Evolutionary conservation across 2,888 invertebrate species (phyloP).

Genomic region (Idaea straminata): DNA sequence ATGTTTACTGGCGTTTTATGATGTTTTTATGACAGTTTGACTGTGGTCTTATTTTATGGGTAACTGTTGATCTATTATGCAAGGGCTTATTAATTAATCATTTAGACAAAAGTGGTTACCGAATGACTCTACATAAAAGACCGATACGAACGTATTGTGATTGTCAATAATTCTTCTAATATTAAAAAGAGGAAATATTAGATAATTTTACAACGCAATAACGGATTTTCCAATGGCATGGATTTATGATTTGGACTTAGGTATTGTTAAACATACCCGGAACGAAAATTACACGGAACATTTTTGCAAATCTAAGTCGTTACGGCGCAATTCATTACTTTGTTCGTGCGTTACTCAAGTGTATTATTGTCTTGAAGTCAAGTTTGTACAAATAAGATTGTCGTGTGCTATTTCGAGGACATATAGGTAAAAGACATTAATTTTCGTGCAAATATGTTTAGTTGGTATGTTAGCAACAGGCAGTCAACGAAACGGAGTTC

Average conservation of each 20-base stretch:
- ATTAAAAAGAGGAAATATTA: no score
- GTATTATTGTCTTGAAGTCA: neutral
- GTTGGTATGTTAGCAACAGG: neutral
- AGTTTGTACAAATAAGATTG: neutral
- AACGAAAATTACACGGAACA: neutral
- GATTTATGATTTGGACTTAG: neutral
- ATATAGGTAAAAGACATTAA: neutral
- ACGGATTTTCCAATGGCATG: neutral
- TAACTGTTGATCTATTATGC: constrained; percentile 41
- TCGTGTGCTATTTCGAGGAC: neutral
- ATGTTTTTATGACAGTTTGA: constrained; percentile 44
- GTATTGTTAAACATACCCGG: neutral
- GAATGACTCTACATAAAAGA: neutral
- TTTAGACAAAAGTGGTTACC: constrained; percentile 20
- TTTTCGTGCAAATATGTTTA: constrained; percentile 23
- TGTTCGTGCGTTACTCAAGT: neutral
- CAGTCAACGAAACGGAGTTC: neutral
- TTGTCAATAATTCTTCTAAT: neutral
- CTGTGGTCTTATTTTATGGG: constrained; percentile 33
- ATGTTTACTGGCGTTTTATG: constrained; percentile 42
- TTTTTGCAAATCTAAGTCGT: neutral
- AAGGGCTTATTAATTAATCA: constrained; percentile 38
- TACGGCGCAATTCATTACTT: neutral
- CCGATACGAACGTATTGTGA: no score
- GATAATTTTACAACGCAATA: neutral